Percentiles rank a stretch among this genome's conserved stretches.
Evolutionary conservation across 2,113 vertebrate species (phyloP).

Genomic region (Petroica traversi): DNA sequence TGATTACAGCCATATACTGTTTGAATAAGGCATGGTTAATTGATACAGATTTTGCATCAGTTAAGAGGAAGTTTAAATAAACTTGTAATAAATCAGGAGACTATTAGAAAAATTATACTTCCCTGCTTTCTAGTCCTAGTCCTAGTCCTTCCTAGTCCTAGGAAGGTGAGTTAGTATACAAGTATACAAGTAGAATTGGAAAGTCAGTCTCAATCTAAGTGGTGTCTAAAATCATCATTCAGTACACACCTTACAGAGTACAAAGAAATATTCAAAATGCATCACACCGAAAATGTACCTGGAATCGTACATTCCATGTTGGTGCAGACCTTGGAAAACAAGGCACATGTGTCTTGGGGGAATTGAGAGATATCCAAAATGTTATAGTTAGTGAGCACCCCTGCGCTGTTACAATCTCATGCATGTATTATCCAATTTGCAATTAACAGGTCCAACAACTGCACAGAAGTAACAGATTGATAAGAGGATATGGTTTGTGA

Average conservation of each 20-base stretch:
- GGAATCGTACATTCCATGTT: neutral
- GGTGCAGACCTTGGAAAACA: neutral
- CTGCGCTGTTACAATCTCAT: neutral
- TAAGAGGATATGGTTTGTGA: neutral
- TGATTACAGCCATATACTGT: constrained; percentile 53
- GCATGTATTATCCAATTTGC: neutral
- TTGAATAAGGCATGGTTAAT: constrained; percentile 52
- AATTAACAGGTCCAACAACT: neutral
- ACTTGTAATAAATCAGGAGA: constrained; percentile 16
- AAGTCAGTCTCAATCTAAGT: neutral
- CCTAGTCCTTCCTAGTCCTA: neutral
- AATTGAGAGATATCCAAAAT: neutral
- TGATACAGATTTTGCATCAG: constrained; percentile 51
- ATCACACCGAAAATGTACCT: neutral
- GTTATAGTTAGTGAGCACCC: neutral
- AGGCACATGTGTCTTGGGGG: accelerated
- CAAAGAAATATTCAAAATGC: neutral
- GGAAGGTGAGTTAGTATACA: neutral
- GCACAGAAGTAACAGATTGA: neutral
- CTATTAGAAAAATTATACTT: neutral
- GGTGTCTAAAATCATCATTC: neutral
- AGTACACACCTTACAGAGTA: neutral
- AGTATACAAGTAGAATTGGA: neutral
- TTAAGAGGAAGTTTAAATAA: constrained; percentile 42
- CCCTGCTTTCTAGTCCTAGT: neutral